A percentile compares a stretch with the other conserved stretches of the same genome.
These are phyloP conservation scores for Protonemura montana DNA, from an alignment of 2,888 invertebrate genomes.

Conservation along the genomic window DNA sequence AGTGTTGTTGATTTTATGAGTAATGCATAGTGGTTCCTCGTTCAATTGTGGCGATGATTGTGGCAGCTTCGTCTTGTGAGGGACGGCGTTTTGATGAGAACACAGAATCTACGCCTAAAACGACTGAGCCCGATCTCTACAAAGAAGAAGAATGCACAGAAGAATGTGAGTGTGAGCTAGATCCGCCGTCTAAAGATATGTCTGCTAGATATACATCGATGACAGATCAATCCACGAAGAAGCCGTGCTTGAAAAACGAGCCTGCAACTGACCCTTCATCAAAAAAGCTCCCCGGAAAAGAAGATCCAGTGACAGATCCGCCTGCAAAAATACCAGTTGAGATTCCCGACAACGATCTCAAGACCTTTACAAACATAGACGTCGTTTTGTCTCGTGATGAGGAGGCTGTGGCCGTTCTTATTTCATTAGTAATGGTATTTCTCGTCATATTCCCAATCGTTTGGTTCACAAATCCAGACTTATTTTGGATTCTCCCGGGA, in stretches of 20 bases:
- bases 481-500: not conserved
- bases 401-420: not conserved
- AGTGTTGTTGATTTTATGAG: not conserved
- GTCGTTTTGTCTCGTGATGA: not conserved
- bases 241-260: not conserved
- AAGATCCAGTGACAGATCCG: not conserved
- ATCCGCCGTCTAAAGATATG: not conserved
- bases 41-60: not conserved
- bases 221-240: not conserved
- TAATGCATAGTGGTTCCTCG: not conserved
- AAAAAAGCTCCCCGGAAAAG: too few species aligned
- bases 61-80: not conserved
- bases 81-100: not conserved
- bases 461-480: not conserved
- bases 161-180: not conserved
- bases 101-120: not conserved
- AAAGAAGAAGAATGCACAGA: not conserved
- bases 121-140: not conserved
- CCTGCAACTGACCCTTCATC: too few species aligned
- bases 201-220: too few species aligned
- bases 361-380: not conserved
- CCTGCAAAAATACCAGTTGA: not conserved
- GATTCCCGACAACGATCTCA: too few species aligned
- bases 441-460: not conserved
- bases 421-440: not conserved